Conservation (phyloP, 2,797 vertebrate genomes). For the Podargus strigoides region DNA sequence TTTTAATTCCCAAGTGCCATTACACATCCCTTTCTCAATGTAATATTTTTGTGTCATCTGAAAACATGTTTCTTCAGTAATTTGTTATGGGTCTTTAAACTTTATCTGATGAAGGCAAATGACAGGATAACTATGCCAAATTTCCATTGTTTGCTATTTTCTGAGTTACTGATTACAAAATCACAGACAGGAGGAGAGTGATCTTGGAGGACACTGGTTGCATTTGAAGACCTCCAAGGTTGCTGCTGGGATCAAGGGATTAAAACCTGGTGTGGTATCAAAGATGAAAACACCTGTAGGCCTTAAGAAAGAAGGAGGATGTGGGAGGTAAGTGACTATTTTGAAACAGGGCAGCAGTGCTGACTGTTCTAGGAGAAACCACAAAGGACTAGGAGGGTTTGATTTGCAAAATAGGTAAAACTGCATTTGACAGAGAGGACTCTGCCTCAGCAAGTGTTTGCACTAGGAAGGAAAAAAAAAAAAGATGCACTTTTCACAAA, state of each 20-base stretch:
- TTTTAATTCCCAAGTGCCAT: background rate
- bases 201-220: background rate
- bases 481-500: background rate
- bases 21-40: background rate
- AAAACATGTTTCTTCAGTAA: background rate
- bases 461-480: background rate
- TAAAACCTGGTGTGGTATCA: background rate
- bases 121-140: background rate
- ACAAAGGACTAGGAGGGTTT: background rate
- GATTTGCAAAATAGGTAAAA: background rate
- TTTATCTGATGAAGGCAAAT: background rate
- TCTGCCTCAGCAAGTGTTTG: background rate
- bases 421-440: accelerated
- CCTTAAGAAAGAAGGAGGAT: background rate
- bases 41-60: background rate
- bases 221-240: background rate
- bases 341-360: background rate
- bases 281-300: background rate
- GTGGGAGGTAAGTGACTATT: background rate
- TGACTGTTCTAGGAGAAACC: background rate
- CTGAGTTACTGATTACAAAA: background rate
- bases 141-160: slow-evolving; percentile 3
- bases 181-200: background rate
- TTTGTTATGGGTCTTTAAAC: background rate
- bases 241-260: background rate